Evolutionary conservation across 1,140 invertebrate species (phyloP).

Genomic region (Bombus picipes): DNA sequence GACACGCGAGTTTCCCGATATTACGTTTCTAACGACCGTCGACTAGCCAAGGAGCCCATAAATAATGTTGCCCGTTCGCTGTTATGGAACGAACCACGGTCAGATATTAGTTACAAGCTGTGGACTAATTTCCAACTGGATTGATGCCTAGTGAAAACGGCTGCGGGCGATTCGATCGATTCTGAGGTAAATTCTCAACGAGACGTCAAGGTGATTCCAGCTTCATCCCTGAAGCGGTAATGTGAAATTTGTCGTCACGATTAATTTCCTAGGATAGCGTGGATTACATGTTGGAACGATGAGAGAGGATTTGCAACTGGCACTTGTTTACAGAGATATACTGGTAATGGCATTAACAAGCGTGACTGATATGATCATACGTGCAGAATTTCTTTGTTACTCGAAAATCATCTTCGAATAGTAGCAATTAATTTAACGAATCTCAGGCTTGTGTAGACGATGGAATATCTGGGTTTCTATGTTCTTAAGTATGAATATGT

Average conservation of each 20-base stretch:
- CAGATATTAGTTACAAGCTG: constrained; percentile 52
- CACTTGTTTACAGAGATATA: background rate
- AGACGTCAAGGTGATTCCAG: background rate
- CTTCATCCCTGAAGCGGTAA: background rate
- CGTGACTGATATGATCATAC: background rate
- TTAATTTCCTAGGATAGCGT: background rate
- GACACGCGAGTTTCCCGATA: constrained; percentile 9
- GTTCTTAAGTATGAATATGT: too few species aligned
- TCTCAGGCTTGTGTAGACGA: background rate
- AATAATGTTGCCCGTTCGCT: constrained; percentile 21
- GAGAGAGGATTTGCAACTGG: background rate
- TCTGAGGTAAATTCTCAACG: constrained; percentile 21
- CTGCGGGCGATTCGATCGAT: constrained; percentile 44
- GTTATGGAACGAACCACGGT: background rate
- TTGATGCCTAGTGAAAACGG: constrained; percentile 31
- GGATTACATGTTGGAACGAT: background rate
- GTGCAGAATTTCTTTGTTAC: background rate
- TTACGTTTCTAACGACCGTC: constrained; percentile 13
- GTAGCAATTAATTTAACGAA: background rate
- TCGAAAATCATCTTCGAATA: background rate
- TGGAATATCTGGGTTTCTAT: too few species aligned
- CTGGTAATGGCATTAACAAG: background rate
- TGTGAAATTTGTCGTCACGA: constrained; percentile 23
- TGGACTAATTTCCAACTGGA: constrained; percentile 46
- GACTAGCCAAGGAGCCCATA: constrained; percentile 31